A percentile compares a stretch with the other conserved stretches of the same genome.
These are phyloP conservation scores for Colistium nudipinnis DNA, from an alignment of 2,113 vertebrate species.

Conservation along the genomic window DNA sequence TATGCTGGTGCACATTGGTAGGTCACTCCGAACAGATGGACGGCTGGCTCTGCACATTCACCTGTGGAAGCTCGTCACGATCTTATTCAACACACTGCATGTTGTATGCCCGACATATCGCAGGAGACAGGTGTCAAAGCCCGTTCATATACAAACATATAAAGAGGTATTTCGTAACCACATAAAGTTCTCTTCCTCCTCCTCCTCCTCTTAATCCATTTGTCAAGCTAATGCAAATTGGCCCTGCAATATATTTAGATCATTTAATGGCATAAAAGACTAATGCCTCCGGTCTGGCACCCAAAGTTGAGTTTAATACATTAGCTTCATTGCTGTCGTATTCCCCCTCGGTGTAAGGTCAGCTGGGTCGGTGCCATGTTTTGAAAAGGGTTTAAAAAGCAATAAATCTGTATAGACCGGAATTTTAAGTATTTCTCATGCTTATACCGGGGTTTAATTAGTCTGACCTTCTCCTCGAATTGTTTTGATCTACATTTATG, in stretches of 20 bases:
- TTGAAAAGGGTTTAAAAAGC: slow-evolving; percentile 19
- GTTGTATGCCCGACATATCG: slow-evolving; percentile 57
- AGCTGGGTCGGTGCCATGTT: slow-evolving; percentile 9
- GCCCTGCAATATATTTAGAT: not conserved
- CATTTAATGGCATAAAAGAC: slow-evolving; percentile 1
- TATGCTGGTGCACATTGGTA: not conserved
- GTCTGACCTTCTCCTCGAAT: slow-evolving; percentile 4
- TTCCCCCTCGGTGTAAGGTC: slow-evolving; percentile 6
- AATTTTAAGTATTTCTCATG: not conserved
- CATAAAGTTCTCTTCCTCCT: not conserved
- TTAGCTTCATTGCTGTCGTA: slow-evolving; percentile 11
- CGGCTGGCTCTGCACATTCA: slow-evolving; percentile 50
- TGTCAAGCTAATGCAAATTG: not conserved
- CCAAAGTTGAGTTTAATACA: not conserved
- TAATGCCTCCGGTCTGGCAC: not conserved
- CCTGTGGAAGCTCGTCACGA: slow-evolving; percentile 51
- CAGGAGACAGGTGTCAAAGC: slow-evolving; percentile 58
- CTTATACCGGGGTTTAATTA: not conserved
- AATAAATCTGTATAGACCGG: slow-evolving; percentile 3
- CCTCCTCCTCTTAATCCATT: not conserved
- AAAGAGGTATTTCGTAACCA: not conserved
- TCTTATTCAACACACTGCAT: slow-evolving; percentile 43
- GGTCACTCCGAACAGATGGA: slow-evolving; percentile 62
- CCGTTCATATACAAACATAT: slow-evolving; percentile 9
- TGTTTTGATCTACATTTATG: slow-evolving; percentile 12